Evolutionary conservation across 2,888 invertebrate species (phyloP).

Genomic region (Pristionchus maxplancki): DNA sequence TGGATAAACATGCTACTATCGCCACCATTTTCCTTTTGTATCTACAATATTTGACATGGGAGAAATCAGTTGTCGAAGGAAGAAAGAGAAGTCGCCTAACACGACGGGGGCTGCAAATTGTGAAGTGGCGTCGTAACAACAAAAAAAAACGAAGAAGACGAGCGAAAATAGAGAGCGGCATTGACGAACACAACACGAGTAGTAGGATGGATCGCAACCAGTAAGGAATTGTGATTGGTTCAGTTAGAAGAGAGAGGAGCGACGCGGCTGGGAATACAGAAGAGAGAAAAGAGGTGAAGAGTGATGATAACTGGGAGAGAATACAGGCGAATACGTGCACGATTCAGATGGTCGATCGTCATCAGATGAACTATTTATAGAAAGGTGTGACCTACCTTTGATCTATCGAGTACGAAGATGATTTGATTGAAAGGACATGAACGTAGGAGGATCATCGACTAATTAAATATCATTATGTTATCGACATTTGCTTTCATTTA

Average conservation of each 20-base stretch:
- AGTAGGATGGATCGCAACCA: neutral
- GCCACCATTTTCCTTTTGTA: neutral
- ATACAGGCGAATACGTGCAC: neutral
- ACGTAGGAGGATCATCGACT: neutral
- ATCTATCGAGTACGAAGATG: neutral
- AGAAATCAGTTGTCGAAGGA: neutral
- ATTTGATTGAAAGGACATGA: neutral
- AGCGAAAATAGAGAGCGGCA: neutral
- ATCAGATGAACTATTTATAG: neutral
- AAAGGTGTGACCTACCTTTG: neutral
- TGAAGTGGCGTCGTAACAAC: constrained; percentile 15
- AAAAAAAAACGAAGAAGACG: neutral
- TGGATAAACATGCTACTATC: neutral
- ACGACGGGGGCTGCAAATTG: neutral
- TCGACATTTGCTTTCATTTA: no score
- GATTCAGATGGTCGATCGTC: neutral
- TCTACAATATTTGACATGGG: neutral
- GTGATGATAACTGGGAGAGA: constrained; percentile 18
- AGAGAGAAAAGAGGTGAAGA: neutral
- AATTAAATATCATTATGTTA: no score
- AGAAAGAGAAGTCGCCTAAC: neutral
- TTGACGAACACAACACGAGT: neutral
- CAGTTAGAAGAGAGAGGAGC: constrained; percentile 28
- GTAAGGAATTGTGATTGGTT: constrained; percentile 32
- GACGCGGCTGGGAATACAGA: constrained; percentile 22